Evolutionary conservation across 1,140 invertebrate species (phyloP), one percentile per base, ranked within the genome.

Genomic region (Gryllus bimaculatus): DNA sequence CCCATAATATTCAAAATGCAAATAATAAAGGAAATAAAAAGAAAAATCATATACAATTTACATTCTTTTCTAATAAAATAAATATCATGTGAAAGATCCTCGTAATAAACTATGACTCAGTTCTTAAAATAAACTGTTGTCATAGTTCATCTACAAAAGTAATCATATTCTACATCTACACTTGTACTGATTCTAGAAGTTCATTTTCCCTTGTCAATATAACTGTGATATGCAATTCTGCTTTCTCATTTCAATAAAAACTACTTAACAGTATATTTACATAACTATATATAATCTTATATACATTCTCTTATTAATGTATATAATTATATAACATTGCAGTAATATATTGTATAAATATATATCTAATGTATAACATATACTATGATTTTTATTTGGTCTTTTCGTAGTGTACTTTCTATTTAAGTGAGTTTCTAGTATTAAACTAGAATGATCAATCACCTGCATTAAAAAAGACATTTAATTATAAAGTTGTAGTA

Each of bases 221-320:
- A 79, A 39, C n/a, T 79, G 26, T 79, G 78, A 79, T 79, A 79
- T 79, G 78, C 78, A 79, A 75, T 49, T 75, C 47, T 74, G 73
- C 48, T 74, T 75, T 75, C 75, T 77, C 26, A 39, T 77, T 77
- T 48, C 20, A 48, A 48, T 79, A 79, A 49, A 74, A 79, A 79
- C 78, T 79, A 79, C 73, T 39, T 75, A 79, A 79, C 78, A 79
- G 78, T 75, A 75, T 79, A 79, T 79, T 75, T 79, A 79, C 78
- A 79, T 79, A 79, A 79, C 73, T 79, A 48, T 79, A 75, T 73
- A 79, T 79, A 74, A 73, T 79, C 47, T 74, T 75, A 74, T 75
- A 79, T 79, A 79, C 73, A 75, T 73, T 47, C 73, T 48, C 39
- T 47, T 75, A n/a, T 79, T 48, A 47, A 79, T 75, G 74, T 75